Percentiles rank a stretch among this genome's conserved stretches.
Evolutionary conservation across 2,888 invertebrate species (phyloP).

Genomic region (Resseliella maxima): DNA sequence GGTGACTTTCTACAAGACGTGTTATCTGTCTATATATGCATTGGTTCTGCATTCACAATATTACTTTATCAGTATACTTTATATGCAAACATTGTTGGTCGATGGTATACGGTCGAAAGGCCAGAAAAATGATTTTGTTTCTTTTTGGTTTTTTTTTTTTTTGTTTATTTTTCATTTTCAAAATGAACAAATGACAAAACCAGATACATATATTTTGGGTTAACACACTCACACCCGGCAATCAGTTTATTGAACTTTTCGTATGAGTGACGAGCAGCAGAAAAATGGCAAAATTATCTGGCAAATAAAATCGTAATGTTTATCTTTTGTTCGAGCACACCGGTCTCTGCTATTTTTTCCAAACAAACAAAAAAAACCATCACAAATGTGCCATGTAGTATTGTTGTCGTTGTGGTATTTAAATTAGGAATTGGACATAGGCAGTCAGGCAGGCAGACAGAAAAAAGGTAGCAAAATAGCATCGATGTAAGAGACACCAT

Average conservation of each 20-base stretch:
- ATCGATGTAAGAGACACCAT: background rate
- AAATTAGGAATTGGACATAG: conserved; percentile 1
- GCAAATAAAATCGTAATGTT: conserved; percentile 23
- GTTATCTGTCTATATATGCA: background rate
- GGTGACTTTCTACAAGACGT: background rate
- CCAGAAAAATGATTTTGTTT: background rate
- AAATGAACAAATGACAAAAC: background rate
- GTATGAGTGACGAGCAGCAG: background rate
- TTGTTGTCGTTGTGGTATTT: background rate
- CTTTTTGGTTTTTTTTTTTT: no score
- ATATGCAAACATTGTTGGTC: conserved; percentile 5
- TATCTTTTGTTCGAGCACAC: conserved; percentile 9
- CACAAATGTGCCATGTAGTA: background rate
- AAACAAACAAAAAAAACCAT: no score
- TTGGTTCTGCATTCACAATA: background rate
- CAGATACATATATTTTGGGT: background rate
- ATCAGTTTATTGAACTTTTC: conserved; percentile 30
- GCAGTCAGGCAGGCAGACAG: background rate
- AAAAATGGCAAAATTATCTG: background rate
- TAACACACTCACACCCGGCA: background rate
- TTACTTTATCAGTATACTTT: background rate
- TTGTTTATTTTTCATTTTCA: no score
- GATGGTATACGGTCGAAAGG: background rate
- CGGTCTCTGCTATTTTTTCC: no score
- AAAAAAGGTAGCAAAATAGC: background rate